Evolutionary conservation across 2,888 invertebrate genomes (phyloP).

Genomic region (Apomyelois bistriatella): DNA sequence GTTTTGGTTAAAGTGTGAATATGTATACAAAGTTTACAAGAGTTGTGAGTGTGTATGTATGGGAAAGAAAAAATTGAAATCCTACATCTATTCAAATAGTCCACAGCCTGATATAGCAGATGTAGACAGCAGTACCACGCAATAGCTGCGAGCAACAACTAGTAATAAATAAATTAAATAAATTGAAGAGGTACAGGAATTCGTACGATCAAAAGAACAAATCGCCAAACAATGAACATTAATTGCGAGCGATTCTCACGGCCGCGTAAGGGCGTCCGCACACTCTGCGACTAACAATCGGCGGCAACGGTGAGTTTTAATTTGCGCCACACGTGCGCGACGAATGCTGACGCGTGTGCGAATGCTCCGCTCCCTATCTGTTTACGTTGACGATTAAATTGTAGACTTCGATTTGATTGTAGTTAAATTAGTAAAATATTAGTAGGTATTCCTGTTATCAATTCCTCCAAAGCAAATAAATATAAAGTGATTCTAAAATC

Average conservation of each 20-base stretch:
- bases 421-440: constrained; percentile 17
- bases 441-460: background rate
- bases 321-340: constrained; percentile 67
- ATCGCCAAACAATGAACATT: constrained; percentile 38
- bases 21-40: too few relatives aligned
- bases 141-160: too few relatives aligned
- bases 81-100: too few relatives aligned
- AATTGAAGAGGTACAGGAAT: too few relatives aligned
- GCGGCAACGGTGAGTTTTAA: constrained; percentile 61
- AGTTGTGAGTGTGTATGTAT: too few relatives aligned
- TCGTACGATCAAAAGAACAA: constrained; percentile 25
- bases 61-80: too few relatives aligned
- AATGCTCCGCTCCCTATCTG: constrained; percentile 19
- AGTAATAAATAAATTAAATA: too few relatives aligned
- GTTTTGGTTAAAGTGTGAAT: too few relatives aligned
- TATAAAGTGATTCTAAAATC: too few relatives aligned
- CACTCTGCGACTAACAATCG: constrained; percentile 63
- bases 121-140: too few relatives aligned
- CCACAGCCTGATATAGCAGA: too few relatives aligned
- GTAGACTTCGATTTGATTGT: background rate
- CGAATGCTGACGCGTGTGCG: constrained; percentile 64
- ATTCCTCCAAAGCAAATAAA: too few relatives aligned
- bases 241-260: constrained; percentile 59
- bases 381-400: constrained; percentile 9
- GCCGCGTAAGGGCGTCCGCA: constrained; percentile 21